Evolutionary conservation across 2,113 vertebrate species (phyloP).

Genomic region (Elephas maximus): DNA sequence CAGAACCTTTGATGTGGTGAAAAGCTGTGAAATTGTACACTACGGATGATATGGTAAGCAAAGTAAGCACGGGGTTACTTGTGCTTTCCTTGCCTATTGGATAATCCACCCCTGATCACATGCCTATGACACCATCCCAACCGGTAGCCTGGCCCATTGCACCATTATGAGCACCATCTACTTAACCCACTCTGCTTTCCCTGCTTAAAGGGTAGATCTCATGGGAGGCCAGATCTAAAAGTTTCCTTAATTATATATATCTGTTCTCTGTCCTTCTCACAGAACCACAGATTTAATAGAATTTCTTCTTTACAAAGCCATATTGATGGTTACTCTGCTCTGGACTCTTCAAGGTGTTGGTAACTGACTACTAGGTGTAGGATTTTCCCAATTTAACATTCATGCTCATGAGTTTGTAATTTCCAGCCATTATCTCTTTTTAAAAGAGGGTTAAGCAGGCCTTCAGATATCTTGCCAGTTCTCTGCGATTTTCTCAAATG

Average conservation of each 20-base stretch:
- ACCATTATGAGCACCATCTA: neutral
- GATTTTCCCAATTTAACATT: constrained; percentile 33
- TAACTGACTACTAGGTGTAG: neutral
- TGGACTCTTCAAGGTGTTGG: neutral
- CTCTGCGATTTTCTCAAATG: neutral
- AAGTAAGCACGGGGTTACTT: no score
- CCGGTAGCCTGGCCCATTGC: neutral
- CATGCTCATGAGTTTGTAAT: constrained; percentile 15
- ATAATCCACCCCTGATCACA: no score
- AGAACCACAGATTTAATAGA: neutral
- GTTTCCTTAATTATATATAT: constrained; percentile 15
- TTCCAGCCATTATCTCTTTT: constrained; percentile 8
- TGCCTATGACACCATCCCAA: neutral
- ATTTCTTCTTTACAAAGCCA: constrained; percentile 23
- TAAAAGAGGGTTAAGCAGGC: neutral
- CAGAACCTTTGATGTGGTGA: no score
- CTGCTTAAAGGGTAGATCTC: neutral
- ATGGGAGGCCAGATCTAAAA: constrained; percentile 17
- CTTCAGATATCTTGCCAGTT: neutral
- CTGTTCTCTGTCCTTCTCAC: neutral
- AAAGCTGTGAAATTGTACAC: no score
- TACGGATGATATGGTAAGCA: no score
- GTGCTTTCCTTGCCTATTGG: no score
- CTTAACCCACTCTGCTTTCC: neutral
- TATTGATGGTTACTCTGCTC: neutral